Percentiles rank a stretch among this genome's conserved stretches.
These are phyloP conservation scores for Dryocosmus kuriphilus DNA, from an alignment of 2,888 invertebrate species.

Conservation along the genomic window DNA sequence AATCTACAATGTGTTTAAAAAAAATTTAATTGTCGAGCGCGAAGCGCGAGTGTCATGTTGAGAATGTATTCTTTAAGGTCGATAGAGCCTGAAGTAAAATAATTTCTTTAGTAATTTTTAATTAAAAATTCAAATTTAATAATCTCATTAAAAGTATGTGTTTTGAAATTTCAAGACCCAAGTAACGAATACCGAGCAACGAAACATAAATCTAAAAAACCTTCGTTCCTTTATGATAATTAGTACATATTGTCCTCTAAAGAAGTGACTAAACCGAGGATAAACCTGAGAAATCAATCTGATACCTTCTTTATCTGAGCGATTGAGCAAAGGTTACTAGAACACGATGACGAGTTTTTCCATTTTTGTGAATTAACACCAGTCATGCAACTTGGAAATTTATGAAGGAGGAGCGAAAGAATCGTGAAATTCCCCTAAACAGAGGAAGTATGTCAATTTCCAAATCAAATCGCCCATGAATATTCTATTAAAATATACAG, in stretches of 20 bases:
- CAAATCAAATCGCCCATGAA: not conserved
- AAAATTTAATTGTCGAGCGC: no score
- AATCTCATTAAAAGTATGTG: no score
- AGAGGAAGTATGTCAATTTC: constrained; percentile 2
- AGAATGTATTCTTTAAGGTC: no score
- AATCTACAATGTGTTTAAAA: no score
- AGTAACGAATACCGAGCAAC: no score
- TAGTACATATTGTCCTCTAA: not conserved
- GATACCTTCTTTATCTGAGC: constrained; percentile 51
- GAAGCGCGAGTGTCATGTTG: no score
- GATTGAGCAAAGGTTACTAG: constrained; percentile 48
- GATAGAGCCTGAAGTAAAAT: no score
- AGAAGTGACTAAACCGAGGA: constrained; percentile 55
- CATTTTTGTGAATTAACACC: not conserved
- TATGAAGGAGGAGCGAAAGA: not conserved
- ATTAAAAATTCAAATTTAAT: no score
- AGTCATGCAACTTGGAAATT: not conserved
- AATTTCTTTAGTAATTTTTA: no score
- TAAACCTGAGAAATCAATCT: constrained; percentile 48
- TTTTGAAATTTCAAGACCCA: no score
- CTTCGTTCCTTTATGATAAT: no score
- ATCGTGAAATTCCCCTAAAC: not conserved
- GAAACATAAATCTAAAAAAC: no score
- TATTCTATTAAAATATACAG: not conserved
- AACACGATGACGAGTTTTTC: constrained; percentile 52